Evolutionary conservation across 2,888 invertebrate species (phyloP), one percentile per base, ranked within the genome.

Genomic region (Drosophila hawaiiensis): DNA sequence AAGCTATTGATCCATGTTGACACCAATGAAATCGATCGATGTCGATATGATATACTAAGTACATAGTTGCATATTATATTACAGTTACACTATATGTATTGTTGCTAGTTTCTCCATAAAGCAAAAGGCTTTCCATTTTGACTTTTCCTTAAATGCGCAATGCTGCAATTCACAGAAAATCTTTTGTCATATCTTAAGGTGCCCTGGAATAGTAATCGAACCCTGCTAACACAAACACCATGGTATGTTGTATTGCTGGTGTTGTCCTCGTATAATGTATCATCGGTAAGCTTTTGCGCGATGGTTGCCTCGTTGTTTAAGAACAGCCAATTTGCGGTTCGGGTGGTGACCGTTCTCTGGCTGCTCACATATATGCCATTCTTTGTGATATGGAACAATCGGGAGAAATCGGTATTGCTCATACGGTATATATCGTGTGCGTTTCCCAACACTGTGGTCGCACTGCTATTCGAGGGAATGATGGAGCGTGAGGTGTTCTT

Each of bases 241-340:
- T 95, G 95, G 84, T 92, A 94, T 1, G 94, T 97, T 4, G 89
- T 97, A 39, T 93, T 97, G 35, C 92, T 97, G 52, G 96, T 96
- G 85, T 83, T 98, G 5, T 78, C 95, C 19, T 91, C 96, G 55
- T 98, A 97, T 90, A 93, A 96, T 62, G 94, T 95, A 65, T 94
- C 96, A 50, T 94, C 95, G 31, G 96, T 97, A 76, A 95, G 95
- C 55, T 96, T 97, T 92, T 95, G 96, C 87, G 96, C 97, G 91
- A 95, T 96, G 93, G 92, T 97, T 22, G 96, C 97, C 78, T 95
- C 96, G 4, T 95, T 97, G 82, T 97, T 97, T 92, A 95, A 95
- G 4, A 96, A 95, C 95, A 97, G 96, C 0, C 96, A 95, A 83
- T 95, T 95, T 9, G 97, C 96, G 19, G 95, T 97, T 0, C 94